Evolutionary conservation across 1,140 invertebrate species (phyloP), one percentile per base, ranked within the genome.

Genomic region (Drosophila biarmipes): DNA sequence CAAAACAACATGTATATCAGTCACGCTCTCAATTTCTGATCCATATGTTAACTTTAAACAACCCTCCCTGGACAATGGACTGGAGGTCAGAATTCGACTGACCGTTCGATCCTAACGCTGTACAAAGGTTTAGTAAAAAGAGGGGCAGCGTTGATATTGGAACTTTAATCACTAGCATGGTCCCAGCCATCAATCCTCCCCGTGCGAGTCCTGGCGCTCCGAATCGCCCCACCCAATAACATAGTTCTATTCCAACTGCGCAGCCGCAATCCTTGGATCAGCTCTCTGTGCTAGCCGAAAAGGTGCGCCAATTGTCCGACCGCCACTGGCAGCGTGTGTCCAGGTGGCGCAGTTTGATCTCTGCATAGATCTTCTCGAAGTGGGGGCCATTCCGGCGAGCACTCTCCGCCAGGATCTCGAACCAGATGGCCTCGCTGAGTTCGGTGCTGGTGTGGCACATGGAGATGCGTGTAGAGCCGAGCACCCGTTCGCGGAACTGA

Each of bases 361-460:
- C 76, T 5, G 59, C 73, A 14, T 73, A 84, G n/a, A 79, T 68
- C 46, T 77, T 79, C 7, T 89, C 84, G 42, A 89, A 90, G 10
- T 80, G 59, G 6, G 72, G 63, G 6, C 58, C 72, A 7, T 19
- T 37, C 1, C 61, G 63, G 24, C 67, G 61, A 0, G 52, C 42
- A 7, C 58, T 64, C n/a, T 84, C 84, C 5, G 63, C 61, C 0
- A 89, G 51, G n/a, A 89, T 31, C 4, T 89, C 84, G 34, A 89
- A 89, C 84, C 84, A 89, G 4, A 63, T 48, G 4, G 37, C 35
- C 42, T 89, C 84, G 43, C 53, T 89, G 0, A 89, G 72, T 7
- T 89, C 84, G 14, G 73, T 67, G 46, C 49, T 51, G 15, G 19
- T 27, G 3, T 73, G 51, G 49, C 66, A 79, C 79, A 87, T 87